Base-by-base conservation (phyloP, 1,140 invertebrate genomes). In the Hylaeus anthracinus region DNA sequence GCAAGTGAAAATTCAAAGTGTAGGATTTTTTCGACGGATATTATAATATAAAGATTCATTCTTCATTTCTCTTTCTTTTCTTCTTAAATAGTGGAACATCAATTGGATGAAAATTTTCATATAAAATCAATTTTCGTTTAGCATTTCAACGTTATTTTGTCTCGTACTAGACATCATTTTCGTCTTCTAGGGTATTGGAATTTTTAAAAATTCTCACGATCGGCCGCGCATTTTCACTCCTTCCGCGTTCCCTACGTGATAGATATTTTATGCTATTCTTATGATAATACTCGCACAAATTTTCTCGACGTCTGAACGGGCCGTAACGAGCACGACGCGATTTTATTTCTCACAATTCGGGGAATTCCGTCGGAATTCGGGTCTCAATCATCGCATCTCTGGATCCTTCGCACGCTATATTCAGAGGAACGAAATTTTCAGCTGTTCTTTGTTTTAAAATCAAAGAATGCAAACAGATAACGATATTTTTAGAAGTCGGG, bases 401-500 rank as follows among this genome's bases (percentile, higher is more conserved):
- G 45, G 55, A 15, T 15, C 41, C 51, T 56, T 15, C 37, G 48
- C n/a, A 48, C 55, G 65, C 67, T 79, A 79, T 72, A 69, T 75
- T 53, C 55, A 15, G 63, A 39, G 10, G 55, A 75, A 75, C 64
- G 72, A 74, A 66, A 69, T 80, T 75, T 75, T 69, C 77, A 79
- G 77, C 77, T 66, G 77, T 48, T 79, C 77, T 79, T 79, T 79
- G 77, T 73, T 79, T 79, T 14, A 79, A 73, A 73, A 56, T 65
- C 77, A 51, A 65, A 65, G 71, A 73, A 79, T 58, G 70, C 77
- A 73, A 73, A 79, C 71, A 79, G 61, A 79, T 79, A 79, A 79
- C 3, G 70, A 5, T 79, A 79, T 73, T 79, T 79, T 73, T 58
- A 55, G 77, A 48, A 9, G 48, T 26, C 9, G 37, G 53, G 26